Base-by-base conservation (phyloP, 2,797 vertebrate genomes). In the Psittacula echo region DNA sequence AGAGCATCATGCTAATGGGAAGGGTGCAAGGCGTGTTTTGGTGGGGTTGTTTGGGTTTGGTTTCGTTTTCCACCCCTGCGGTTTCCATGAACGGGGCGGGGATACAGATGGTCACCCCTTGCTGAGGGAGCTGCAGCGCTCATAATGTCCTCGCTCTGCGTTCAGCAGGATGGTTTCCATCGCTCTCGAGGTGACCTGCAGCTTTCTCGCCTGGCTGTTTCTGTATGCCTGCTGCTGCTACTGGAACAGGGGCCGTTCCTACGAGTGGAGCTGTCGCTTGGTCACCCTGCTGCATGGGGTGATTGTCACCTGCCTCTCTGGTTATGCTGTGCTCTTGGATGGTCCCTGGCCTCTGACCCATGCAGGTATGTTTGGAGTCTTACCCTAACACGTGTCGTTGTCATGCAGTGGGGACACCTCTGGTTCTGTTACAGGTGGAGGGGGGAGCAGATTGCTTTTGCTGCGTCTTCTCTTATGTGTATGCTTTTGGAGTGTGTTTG, bases 221-320 rank as follows among this genome's bases (percentile, higher is more conserved):
- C 98, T 99, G 70, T 99, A 99, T 94, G 23, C 94, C 15, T 83
- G 98, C 90, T 95, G 99, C 95, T 98, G 98, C 94, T 82, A 3
- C 67, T 30, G 98, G 73, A 98, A 98, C 77, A 90, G 96, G 60
- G 97, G 77, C 83, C 98, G 97, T 22, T 98, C 98, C 90, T 96
- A n/a, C 14, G 99, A 99, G 96, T 99, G 99, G 99, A 99, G 98
- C 98, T 99, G 99, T 76, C 99, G 99, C 44, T 97, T 99, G 47
- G 99, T 99, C 91, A 99, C 99, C 1, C 97, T 99, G 88, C 80
- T 98, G 30, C 99, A 99, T 1, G 99, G 99, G 76, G 89, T 98
- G 94, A 65, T 98, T 60, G 98, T 98, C 11, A 98, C 99, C 84
- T 97, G 97, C 94, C 97, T 99, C 89, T 99, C 99, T 0, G 98